Evolutionary conservation across 2,797 vertebrate species (phyloP), one percentile per base, ranked within the genome.

Genomic region (Spinus olivaceus): DNA sequence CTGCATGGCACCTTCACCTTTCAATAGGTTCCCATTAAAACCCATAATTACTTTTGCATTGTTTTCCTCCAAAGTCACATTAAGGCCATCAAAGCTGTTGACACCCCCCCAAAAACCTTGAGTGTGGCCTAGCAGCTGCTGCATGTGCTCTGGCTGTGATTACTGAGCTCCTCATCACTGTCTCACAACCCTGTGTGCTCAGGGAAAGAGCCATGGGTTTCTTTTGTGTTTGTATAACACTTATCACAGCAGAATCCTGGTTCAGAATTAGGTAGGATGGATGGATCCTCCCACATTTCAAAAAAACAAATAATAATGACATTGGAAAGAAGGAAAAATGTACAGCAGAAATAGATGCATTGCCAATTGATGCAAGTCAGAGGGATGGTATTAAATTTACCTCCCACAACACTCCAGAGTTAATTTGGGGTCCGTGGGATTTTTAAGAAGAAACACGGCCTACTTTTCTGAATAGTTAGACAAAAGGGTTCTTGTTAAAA

Each of bases 391-490:
- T 92, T 86, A 90, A 92, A 76, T 91, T 61, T 86, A 94, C 69
- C 61, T 93, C 81, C 86, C 78, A 91, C 86, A 81, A 81, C 33
- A 89, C 37, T 79, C 51, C 50, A 42, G 64, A 96, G 81, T 83
- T 91, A 93, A 94, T 94, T 81, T 86, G 61, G 50, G 54, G 81
- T 90, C 72, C 0, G 12, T 70, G 76, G 65, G 89, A 51, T 79
- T 95, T 92, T 92, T 83, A 92, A 85, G 82, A 92, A 93, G 65
- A 93, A 87, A 66, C 32, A 61, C 1, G 0, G 63, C 86, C 89
- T 91, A 92, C 74, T 93, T 92, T 85, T 74, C 81, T 39, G 76
- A 92, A 64, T 71, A 94, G 82, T 74, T 80, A 89, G 28, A 61
- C 25, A 89, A 93, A 92, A 83, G 17, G 2, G 69, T 37, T 74